Conservation (phyloP, 92 coral and sea anemone species). For the Palythoa caribaeorum region DNA sequence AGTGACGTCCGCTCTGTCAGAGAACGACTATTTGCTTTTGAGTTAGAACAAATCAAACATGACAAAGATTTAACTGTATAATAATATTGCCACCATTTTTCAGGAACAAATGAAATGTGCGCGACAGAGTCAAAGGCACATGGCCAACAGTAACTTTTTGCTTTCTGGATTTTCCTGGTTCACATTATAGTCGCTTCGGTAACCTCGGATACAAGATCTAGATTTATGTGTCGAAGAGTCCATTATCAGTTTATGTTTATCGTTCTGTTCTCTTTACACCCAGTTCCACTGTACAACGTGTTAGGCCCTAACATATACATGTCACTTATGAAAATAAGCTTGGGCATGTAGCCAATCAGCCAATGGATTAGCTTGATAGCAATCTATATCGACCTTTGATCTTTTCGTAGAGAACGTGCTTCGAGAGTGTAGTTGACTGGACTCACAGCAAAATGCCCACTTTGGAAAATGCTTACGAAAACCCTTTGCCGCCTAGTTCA, state of each 20-base stretch:
- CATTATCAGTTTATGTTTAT: neutral
- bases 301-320: neutral
- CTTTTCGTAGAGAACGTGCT: neutral
- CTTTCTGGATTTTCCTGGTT: conserved; percentile 5
- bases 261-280: neutral
- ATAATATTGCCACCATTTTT: conserved; percentile 17
- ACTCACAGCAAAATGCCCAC: neutral
- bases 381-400: neutral
- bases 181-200: too few species aligned
- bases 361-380: conserved; percentile 6
- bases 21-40: too few species aligned
- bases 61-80: too few species aligned
- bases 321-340: neutral
- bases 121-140: conserved; percentile 16
- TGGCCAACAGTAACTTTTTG: conserved; percentile 20
- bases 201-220: conserved; percentile 16
- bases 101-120: conserved; percentile 9
- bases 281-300: conserved; percentile 1
- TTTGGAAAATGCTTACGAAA: conserved; percentile 2
- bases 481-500: conserved; percentile 5
- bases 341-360: neutral
- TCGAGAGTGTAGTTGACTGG: neutral
- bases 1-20: too few species aligned
- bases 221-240: conserved; percentile 1
- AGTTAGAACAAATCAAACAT: too few species aligned